Evolutionary conservation across 2,797 vertebrate species (phyloP).

Genomic region (Morelia viridis): DNA sequence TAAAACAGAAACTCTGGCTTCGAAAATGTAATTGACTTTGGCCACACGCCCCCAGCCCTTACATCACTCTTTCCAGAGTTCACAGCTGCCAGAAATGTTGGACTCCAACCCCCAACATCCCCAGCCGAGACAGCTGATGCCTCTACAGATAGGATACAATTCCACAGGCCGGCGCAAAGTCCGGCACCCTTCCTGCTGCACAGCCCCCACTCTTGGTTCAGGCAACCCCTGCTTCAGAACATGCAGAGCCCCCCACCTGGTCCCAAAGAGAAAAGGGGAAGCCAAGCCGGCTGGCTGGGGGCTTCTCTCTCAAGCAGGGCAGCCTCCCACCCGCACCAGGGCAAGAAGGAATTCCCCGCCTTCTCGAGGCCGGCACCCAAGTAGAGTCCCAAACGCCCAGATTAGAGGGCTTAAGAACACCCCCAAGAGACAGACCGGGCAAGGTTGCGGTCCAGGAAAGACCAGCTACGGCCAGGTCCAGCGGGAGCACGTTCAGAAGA

Average conservation of each 20-base stretch:
- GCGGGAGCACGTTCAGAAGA: too few species aligned
- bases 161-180: neutral
- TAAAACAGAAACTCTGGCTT: neutral
- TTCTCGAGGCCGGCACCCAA: neutral
- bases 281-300: neutral
- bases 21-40: neutral
- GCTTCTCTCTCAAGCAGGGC: neutral
- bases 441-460: neutral
- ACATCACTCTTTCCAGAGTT: neutral
- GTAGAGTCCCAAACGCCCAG: neutral
- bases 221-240: neutral
- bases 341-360: neutral
- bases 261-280: neutral
- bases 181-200: neutral
- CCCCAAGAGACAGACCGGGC: neutral
- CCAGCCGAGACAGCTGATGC: neutral
- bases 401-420: neutral
- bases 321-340: neutral
- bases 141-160: neutral
- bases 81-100: neutral
- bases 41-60: neutral
- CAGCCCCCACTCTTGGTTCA: neutral
- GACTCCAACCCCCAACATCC: neutral
- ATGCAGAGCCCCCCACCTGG: too few species aligned
- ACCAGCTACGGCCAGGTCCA: neutral